Evolutionary conservation across 30 jellyfish, hydroid and myxozoan genomes (phyloP), one percentile per base, ranked within the genome.

Genomic region (Rhopilema esculentum): DNA sequence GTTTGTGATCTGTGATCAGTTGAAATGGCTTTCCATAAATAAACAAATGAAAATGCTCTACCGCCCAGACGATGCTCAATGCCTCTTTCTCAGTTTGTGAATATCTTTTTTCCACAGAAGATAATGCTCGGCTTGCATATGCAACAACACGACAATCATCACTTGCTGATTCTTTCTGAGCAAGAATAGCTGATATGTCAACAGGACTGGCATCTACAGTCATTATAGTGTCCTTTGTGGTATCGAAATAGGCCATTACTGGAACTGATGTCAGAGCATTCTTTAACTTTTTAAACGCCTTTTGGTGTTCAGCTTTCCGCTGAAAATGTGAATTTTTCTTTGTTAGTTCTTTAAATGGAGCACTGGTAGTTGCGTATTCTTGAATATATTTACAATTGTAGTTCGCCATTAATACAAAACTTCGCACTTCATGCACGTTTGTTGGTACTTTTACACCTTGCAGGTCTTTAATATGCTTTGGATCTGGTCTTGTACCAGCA

Each of bases 71-170:
- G 12, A 82, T 66, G 73, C 77, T 69, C 21, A 82, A 52, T 4
- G 91, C 84, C 30, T 68, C 77, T 33, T 69, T 67, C 50, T 82
- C 91, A 4, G 88, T 77, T 23, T 77, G 77, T 4, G 91, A 82
- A 69, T 82, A 69, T 32, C 91, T 63, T 24, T 77, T 57, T 77
- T 82, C 91, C 20, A 69, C 29, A 33, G 31, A 18, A 21, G 91
- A 8, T 21, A 82, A 49, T 2, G 76, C 29, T 22, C 84, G 21
- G 65, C 84, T 66, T 27, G 91, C 84, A 69, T 67, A 82, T 24
- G 91, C 91, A 20, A 82, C 20, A 15, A 82, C 81, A 9, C 24
- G 65, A 12, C 12, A 40, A 29, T 71, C 49, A 27, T 71, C 65
- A 0, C 65, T 33, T 1, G 63, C 49, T 40, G 6, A 2, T 12